Conservation (phyloP, 2,888 invertebrate genomes). For the Stictocephala bisonia region DNA sequence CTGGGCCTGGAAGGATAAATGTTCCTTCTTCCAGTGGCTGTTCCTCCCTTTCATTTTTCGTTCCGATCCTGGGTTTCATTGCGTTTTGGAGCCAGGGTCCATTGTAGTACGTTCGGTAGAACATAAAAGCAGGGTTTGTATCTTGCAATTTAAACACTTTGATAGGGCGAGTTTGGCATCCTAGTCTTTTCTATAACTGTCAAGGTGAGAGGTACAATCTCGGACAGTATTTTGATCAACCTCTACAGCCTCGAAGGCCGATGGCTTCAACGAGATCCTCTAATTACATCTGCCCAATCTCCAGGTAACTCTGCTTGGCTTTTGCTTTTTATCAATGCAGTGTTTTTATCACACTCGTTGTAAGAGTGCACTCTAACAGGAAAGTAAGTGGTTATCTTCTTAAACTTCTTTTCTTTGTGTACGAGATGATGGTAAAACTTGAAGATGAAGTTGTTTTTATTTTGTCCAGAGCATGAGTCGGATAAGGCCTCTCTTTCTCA, state of each 20-base stretch:
- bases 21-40: not conserved
- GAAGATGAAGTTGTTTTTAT: not conserved
- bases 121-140: not conserved
- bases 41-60: not conserved
- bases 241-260: not conserved
- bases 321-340: not conserved
- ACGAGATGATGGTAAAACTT: too few relatives aligned
- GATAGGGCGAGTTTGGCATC: not conserved
- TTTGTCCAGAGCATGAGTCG: not conserved
- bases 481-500: not conserved
- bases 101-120: conserved; percentile 7
- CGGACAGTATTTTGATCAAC: not conserved
- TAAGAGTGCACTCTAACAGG: conserved; percentile 63
- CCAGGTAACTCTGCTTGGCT: not conserved
- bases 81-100: not conserved
- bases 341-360: too few relatives aligned
- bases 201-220: not conserved
- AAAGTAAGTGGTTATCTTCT: not conserved
- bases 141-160: not conserved
- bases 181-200: not conserved
- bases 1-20: not conserved
- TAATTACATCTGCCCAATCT: not conserved
- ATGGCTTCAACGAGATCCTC: not conserved
- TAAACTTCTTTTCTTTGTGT: too few relatives aligned
- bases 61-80: not conserved